Percentiles rank a stretch among this genome's conserved stretches.
Conservation (phyloP, 2,888 invertebrate genomes). For the Ophioninae sp. region DNA sequence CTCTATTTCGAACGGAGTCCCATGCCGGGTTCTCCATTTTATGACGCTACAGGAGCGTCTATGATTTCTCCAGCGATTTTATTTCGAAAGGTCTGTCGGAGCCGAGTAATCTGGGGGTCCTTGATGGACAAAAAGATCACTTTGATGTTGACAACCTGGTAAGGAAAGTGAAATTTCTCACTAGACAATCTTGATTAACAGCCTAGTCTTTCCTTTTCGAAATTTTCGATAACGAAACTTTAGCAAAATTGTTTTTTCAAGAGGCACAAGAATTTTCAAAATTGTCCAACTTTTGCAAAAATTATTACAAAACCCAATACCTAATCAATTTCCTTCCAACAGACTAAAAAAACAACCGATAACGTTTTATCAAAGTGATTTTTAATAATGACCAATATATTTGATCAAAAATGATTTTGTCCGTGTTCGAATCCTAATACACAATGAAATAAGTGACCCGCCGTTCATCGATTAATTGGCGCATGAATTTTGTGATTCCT, state of each 20-base stretch:
- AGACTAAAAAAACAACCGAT: no score
- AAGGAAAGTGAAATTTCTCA: neutral
- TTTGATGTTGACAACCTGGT: neutral
- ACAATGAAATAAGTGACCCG: no score
- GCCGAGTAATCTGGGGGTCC: neutral
- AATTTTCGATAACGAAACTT: neutral
- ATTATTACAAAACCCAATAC: no score
- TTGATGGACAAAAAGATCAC: neutral
- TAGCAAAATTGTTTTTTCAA: neutral
- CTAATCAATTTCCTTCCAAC: no score
- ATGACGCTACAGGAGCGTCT: conserved; percentile 33
- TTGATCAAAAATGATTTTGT: no score
- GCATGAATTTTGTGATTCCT: no score
- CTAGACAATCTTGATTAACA: neutral
- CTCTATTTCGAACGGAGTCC: conserved; percentile 59
- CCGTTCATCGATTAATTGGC: no score
- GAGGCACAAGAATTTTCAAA: no score
- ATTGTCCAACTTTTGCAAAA: no score
- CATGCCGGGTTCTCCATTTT: conserved; percentile 61
- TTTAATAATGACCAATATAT: no score
- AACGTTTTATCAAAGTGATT: no score
- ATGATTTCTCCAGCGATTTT: conserved; percentile 49
- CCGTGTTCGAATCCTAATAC: no score
- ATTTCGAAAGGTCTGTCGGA: neutral
- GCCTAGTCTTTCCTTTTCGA: neutral